These are phyloP conservation scores for Acrocephalus arundinaceus DNA, from an alignment of 2,113 vertebrate species.

Conservation along the genomic window DNA sequence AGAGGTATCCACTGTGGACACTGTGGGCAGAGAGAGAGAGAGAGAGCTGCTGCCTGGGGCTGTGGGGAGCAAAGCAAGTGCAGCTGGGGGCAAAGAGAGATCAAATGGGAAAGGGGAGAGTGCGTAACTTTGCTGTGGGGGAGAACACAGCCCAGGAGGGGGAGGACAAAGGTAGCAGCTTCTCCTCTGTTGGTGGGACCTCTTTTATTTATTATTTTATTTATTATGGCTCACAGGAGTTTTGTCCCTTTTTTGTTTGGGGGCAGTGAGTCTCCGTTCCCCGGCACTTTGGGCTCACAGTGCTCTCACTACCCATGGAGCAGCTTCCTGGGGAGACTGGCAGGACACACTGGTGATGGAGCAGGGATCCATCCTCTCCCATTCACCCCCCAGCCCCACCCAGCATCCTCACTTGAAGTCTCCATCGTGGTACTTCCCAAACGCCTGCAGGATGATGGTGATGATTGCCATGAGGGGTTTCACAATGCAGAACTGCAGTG, in stretches of 20 bases:
- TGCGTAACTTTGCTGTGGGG: rapidly evolving
- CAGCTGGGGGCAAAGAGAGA: neutral
- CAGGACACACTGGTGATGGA: neutral
- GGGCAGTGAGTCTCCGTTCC: neutral
- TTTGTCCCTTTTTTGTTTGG: neutral
- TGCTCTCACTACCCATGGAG: neutral
- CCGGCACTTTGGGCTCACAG: rapidly evolving
- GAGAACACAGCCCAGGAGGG: neutral
- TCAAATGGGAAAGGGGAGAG: neutral
- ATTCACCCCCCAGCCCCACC: neutral
- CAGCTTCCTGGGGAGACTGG: neutral
- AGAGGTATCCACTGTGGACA: slow-evolving; percentile 89
- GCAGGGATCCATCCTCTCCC: neutral
- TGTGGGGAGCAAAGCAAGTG: neutral
- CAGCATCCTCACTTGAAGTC: slow-evolving; percentile 90
- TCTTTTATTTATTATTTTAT: neutral
- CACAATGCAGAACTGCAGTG: slow-evolving; percentile 95
- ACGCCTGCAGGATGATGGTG: slow-evolving; percentile 93
- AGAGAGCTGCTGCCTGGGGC: neutral
- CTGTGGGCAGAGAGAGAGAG: slow-evolving; percentile 62
- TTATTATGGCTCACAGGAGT: neutral
- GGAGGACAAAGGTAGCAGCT: neutral
- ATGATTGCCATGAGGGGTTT: slow-evolving; percentile 92
- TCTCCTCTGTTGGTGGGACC: neutral
- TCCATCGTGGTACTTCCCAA: slow-evolving; percentile 92